Percentiles rank a stretch among this genome's conserved stretches.
Evolutionary conservation across 2,888 invertebrate species (phyloP).

Genomic region (Drosophila picticornis): DNA sequence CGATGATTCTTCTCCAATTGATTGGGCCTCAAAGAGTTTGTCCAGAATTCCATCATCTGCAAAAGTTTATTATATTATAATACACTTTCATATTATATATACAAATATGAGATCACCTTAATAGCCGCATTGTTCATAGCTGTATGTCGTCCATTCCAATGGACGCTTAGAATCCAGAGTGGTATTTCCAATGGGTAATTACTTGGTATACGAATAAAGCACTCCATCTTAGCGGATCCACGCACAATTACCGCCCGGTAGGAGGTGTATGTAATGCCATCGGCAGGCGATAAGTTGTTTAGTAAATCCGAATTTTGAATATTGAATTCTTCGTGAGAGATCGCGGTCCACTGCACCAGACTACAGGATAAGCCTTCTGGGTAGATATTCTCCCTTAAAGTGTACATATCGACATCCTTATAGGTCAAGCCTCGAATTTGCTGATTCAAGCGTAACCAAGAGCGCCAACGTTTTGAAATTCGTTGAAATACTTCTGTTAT

Average conservation of each 20-base stretch:
- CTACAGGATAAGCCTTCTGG: slow-evolving; percentile 86
- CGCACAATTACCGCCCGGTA: slow-evolving; percentile 93
- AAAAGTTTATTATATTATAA: slow-evolving; percentile 6
- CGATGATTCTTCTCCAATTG: slow-evolving; percentile 78
- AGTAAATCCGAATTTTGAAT: slow-evolving; percentile 56
- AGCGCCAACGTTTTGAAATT: slow-evolving; percentile 90
- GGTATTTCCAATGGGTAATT: slow-evolving; percentile 93
- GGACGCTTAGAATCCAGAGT: slow-evolving; percentile 90
- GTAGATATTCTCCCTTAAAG: slow-evolving; percentile 70
- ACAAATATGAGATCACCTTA: slow-evolving; percentile 85
- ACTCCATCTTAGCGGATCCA: slow-evolving; percentile 92
- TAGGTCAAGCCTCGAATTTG: slow-evolving; percentile 89
- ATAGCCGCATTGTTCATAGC: slow-evolving; percentile 90
- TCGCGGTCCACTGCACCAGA: slow-evolving; percentile 89
- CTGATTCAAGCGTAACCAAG: slow-evolving; percentile 90
- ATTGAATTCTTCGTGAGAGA: slow-evolving; percentile 88
- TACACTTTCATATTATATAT: not conserved
- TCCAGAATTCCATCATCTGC: slow-evolving; percentile 86
- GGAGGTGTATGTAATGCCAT: slow-evolving; percentile 88
- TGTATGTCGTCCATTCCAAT: slow-evolving; percentile 89
- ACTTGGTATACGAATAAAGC: slow-evolving; percentile 91
- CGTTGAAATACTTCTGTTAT: slow-evolving; percentile 92
- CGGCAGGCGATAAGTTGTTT: slow-evolving; percentile 31
- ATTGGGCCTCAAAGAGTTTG: slow-evolving; percentile 82
- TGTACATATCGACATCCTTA: slow-evolving; percentile 78